Conservation (phyloP, 2,888 invertebrate species). For the Erebia epiphron region DNA sequence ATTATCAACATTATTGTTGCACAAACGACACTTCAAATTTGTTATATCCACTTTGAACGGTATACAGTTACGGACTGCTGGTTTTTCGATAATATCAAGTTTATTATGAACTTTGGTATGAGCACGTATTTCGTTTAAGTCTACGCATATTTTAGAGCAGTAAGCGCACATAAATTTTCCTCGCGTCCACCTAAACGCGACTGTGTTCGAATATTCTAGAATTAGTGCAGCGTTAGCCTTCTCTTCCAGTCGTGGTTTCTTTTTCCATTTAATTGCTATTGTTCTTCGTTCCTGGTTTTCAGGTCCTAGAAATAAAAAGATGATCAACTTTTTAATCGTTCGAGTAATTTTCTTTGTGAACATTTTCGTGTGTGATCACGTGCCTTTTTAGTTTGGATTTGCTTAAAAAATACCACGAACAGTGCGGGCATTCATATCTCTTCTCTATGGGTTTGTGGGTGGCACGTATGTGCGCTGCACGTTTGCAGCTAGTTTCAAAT, state of each 20-base stretch:
- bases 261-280: conserved; percentile 55
- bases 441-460: conserved; percentile 55
- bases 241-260: conserved; percentile 52
- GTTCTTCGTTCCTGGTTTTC: conserved; percentile 43
- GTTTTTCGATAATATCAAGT: conserved; percentile 52
- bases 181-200: conserved; percentile 61
- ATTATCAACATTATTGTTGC: conserved; percentile 42
- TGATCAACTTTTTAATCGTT: conserved; percentile 35
- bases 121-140: conserved; percentile 51
- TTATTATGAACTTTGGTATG: conserved; percentile 57
- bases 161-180: conserved; percentile 67
- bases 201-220: conserved; percentile 62
- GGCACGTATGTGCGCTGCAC: conserved; percentile 58
- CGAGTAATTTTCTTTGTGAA: conserved; percentile 34
- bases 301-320: conserved; percentile 59
- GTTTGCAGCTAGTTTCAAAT: conserved; percentile 64
- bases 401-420: conserved; percentile 53
- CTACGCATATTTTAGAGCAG: conserved; percentile 52
- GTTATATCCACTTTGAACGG: conserved; percentile 66
- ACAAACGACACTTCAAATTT: conserved; percentile 55
- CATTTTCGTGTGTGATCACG: conserved; percentile 53
- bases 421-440: conserved; percentile 56
- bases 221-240: conserved; percentile 62
- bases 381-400: conserved; percentile 61
- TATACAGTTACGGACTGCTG: conserved; percentile 53